Evolutionary conservation across 1,140 invertebrate species (phyloP), one percentile per base, ranked within the genome.

Genomic region (Drosophila busckii): DNA sequence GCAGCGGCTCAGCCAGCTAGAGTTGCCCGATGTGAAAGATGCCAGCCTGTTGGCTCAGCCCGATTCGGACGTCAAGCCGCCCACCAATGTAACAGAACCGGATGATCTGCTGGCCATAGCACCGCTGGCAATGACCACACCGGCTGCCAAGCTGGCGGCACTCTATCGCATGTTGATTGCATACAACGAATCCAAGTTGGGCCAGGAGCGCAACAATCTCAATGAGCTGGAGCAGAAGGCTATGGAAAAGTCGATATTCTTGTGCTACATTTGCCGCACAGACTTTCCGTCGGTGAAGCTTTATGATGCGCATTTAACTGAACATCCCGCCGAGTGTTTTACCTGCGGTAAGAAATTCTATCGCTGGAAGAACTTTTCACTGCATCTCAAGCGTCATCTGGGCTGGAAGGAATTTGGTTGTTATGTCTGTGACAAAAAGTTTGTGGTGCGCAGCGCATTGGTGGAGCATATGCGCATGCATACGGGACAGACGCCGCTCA

Each of bases 381-480:
- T 94, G 5, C 94, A 95, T 71, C 89, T 94, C 69, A 94, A 93
- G 70, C 91, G 92, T 2, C 94, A 96, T 88, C 80, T 94, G 22
- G 93, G 93, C 8, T 93, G 95, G 61, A 88, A 87, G 46, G 78
- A 80, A 71, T 87, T 56, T 59, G 91, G 91, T 12, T 96, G 95
- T 69, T 91, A 91, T 2, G 87, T 93, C 8, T 97, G 96, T 86
- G 91, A 93, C 73, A 94, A 96, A 85, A 90, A 92, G 13, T 96
- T 96, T 87, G 88, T 94, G 4, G 94, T 94, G 1, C 92, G 92
- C 49, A 93, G 94, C 70, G 94, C 94, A 62, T 85, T 95, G 12
- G 89, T 91, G 12, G 94, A 95, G 32, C 95, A 97, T 71, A 93
- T 92, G 67, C 93, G 94, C 37, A 91, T 93, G 19, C 95, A 97